Evolutionary conservation across 2,888 invertebrate genomes (phyloP).

Genomic region (Tinea semifulvella): DNA sequence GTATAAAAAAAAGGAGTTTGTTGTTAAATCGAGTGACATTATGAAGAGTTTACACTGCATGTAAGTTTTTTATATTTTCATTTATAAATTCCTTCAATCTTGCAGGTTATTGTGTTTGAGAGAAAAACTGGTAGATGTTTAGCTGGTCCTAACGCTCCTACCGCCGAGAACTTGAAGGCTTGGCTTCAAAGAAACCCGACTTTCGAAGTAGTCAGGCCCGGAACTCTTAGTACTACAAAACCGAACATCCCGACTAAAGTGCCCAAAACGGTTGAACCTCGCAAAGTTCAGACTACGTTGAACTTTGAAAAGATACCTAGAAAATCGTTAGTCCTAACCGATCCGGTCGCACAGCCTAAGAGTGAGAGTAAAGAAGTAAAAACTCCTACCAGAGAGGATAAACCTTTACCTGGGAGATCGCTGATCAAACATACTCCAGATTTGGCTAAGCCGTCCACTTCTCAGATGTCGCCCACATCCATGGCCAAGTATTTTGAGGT

Average conservation of each 20-base stretch:
- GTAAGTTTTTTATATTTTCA: too few species aligned
- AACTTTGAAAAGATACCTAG: slow-evolving; percentile 52
- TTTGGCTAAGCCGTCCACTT: slow-evolving; percentile 24
- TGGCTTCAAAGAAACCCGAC: slow-evolving; percentile 91
- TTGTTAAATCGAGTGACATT: too few species aligned
- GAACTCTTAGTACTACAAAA: slow-evolving; percentile 57
- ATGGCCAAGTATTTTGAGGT: neutral
- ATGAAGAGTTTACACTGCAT: too few species aligned
- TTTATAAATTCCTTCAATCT: too few species aligned
- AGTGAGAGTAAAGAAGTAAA: slow-evolving; percentile 20
- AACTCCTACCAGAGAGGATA: slow-evolving; percentile 27
- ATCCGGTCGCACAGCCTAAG: slow-evolving; percentile 13
- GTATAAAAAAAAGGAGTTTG: too few species aligned
- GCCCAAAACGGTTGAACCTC: slow-evolving; percentile 28
- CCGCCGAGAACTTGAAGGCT: slow-evolving; percentile 77
- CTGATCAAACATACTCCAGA: slow-evolving; percentile 13
- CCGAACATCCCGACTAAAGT: slow-evolving; percentile 43
- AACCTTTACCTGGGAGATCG: slow-evolving; percentile 28
- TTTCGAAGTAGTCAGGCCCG: slow-evolving; percentile 82
- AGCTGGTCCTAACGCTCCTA: slow-evolving; percentile 84
- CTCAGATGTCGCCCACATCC: slow-evolving; percentile 27
- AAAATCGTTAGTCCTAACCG: slow-evolving; percentile 21
- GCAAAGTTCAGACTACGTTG: slow-evolving; percentile 56
- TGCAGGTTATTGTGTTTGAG: slow-evolving; percentile 84
- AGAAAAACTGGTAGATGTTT: slow-evolving; percentile 78